Percentiles rank a stretch among this genome's conserved stretches.
Conservation (phyloP, 2,797 vertebrate genomes). For the Notamacropus eugenii region DNA sequence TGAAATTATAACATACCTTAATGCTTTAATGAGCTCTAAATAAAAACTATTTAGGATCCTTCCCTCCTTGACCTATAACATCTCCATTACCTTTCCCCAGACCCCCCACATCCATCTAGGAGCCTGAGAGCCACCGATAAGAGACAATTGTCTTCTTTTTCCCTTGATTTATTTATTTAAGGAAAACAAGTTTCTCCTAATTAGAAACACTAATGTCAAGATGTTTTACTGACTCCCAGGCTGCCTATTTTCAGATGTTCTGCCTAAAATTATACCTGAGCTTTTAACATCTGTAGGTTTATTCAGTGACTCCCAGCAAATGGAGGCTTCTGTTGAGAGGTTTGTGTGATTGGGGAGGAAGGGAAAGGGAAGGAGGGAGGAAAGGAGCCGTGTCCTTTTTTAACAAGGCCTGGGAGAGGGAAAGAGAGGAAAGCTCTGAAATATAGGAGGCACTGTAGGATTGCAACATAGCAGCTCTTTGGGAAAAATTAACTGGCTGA, state of each 20-base stretch:
- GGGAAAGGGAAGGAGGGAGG: background rate
- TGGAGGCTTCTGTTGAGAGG: background rate
- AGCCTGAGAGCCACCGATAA: slow-evolving; percentile 73
- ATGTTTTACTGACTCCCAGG: slow-evolving; percentile 13
- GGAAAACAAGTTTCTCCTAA: slow-evolving; percentile 78
- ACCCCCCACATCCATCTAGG: slow-evolving; percentile 69
- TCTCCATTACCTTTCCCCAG: background rate
- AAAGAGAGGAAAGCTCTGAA: no score
- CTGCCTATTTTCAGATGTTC: slow-evolving; percentile 53
- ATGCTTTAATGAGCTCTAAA: background rate
- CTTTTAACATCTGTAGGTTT: slow-evolving; percentile 24
- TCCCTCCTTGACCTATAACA: background rate
- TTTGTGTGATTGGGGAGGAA: fast-evolving
- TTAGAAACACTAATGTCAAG: slow-evolving; percentile 65
- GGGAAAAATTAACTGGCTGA: background rate
- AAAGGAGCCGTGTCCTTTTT: background rate
- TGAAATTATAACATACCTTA: background rate
- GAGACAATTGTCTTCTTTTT: slow-evolving; percentile 71
- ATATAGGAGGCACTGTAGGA: fast-evolving
- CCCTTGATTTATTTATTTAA: slow-evolving; percentile 80
- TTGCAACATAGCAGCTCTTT: background rate
- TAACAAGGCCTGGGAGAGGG: background rate
- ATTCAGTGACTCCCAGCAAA: slow-evolving; percentile 1
- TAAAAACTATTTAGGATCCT: background rate
- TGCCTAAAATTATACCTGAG: slow-evolving; percentile 56